Conservation (phyloP, 2,797 vertebrate species). For the Mus caroli region DNA sequence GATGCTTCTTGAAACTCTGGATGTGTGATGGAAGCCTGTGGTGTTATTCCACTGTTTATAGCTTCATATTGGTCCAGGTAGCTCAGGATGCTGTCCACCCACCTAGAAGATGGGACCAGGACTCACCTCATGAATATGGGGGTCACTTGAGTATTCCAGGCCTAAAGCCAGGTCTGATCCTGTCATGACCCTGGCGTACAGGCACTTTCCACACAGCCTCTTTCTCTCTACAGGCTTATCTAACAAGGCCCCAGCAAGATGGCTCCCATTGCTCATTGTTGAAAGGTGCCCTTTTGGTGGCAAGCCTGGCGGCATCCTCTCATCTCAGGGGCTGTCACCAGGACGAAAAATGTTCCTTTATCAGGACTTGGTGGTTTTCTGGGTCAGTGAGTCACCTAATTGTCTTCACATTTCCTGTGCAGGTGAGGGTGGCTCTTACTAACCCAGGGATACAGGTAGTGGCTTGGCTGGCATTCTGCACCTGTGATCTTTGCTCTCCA, state of each 20-base stretch:
- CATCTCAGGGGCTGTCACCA: neutral
- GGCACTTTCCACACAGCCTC: neutral
- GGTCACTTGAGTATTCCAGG: neutral
- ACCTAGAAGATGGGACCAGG: too few relatives aligned
- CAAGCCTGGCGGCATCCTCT: neutral
- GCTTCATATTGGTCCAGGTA: neutral
- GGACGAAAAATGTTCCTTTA: neutral
- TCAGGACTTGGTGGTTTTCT: fast-evolving
- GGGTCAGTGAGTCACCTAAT: neutral
- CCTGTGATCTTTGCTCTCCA: fast-evolving
- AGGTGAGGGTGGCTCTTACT: neutral
- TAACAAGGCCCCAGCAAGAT: neutral
- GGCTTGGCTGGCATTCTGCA: neutral
- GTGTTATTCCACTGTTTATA: neutral
- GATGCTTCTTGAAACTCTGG: neutral
- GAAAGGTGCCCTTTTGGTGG: neutral
- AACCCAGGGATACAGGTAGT: fast-evolving
- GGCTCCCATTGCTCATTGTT: neutral
- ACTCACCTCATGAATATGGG: too few relatives aligned
- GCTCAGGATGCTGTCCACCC: neutral
- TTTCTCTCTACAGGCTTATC: neutral
- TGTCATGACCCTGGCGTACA: neutral
- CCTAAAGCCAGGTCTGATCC: neutral
- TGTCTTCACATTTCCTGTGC: neutral
- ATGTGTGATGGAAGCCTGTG: neutral